phyloP scores from a whole-genome alignment of 2,888 invertebrate species.

The Anaspis maculata region DNA sequence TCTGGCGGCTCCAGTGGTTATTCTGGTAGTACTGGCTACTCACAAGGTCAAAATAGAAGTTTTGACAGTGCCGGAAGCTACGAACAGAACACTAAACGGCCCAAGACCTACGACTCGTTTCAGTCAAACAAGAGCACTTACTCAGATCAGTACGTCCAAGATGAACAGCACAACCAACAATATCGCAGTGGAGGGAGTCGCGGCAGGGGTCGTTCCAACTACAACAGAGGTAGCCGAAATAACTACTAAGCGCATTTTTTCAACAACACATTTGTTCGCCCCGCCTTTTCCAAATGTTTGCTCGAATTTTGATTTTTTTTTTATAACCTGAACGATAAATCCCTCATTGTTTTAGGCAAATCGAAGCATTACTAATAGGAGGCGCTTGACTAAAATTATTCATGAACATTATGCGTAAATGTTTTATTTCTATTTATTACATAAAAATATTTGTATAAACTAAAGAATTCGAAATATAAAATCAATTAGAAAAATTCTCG shows the following conservation, averaged over 20 bases:
- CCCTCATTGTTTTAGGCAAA: no score
- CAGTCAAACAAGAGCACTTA: slow-evolving; percentile 37
- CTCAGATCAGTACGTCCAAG: slow-evolving; percentile 42
- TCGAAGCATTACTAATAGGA: no score
- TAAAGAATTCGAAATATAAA: no score
- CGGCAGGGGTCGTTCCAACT: slow-evolving; percentile 34
- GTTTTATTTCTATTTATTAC: no score
- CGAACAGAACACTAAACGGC: slow-evolving; percentile 33
- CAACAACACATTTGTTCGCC: no score
- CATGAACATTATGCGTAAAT: no score
- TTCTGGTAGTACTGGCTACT: slow-evolving; percentile 5
- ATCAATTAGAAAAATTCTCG: no score
- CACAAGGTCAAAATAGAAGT: slow-evolving; percentile 1
- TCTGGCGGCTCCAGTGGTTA: slow-evolving; percentile 15
- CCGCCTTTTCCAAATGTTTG: no score
- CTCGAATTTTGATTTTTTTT: no score
- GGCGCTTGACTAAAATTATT: no score
- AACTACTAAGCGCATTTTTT: slow-evolving; percentile 1
- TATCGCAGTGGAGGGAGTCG: slow-evolving; percentile 30
- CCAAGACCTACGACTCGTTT: slow-evolving; percentile 40
- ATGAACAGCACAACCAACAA: slow-evolving; percentile 39
- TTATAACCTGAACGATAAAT: no score
- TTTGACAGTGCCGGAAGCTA: slow-evolving; percentile 1
- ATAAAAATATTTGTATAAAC: no score
- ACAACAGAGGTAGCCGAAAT: slow-evolving; percentile 26